Percentiles rank a stretch among this genome's conserved stretches.
Evolutionary conservation across 2,888 invertebrate species (phyloP).

Genomic region (Copidosoma aretas): DNA sequence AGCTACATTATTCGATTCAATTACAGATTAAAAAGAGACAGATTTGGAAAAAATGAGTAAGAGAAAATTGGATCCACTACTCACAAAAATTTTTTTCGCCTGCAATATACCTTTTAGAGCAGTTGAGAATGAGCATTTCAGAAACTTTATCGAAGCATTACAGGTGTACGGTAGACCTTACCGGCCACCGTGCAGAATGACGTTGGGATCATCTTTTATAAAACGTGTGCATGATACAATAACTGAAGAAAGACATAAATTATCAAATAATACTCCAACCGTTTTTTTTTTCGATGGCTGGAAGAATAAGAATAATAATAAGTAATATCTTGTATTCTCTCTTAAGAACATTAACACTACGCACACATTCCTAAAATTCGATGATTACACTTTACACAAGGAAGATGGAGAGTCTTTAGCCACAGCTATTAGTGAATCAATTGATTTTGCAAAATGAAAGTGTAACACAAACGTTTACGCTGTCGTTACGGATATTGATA

Average conservation of each 20-base stretch:
- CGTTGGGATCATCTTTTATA: neutral
- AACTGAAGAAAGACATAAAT: neutral
- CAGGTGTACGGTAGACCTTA: neutral
- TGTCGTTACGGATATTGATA: slow-evolving; percentile 3
- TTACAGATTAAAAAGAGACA: too few relatives aligned
- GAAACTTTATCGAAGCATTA: neutral
- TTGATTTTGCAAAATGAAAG: neutral
- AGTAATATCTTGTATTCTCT: neutral
- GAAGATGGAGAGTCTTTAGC: slow-evolving; percentile 8
- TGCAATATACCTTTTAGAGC: neutral
- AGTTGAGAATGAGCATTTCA: neutral
- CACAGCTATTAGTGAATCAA: neutral
- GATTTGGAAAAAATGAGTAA: too few relatives aligned
- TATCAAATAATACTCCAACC: neutral
- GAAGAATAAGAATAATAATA: slow-evolving; percentile 1
- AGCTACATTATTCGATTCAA: too few relatives aligned
- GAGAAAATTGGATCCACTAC: too few relatives aligned
- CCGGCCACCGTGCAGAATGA: neutral
- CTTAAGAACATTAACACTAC: neutral
- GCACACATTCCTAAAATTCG: neutral
- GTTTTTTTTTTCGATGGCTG: neutral
- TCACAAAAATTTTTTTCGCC: too few relatives aligned
- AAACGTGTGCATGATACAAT: neutral
- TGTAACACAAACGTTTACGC: neutral
- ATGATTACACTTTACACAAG: neutral